Evolutionary conservation across 2,113 vertebrate genomes (phyloP), one percentile per base, ranked within the genome.

Genomic region (Arenaria interpres): DNA sequence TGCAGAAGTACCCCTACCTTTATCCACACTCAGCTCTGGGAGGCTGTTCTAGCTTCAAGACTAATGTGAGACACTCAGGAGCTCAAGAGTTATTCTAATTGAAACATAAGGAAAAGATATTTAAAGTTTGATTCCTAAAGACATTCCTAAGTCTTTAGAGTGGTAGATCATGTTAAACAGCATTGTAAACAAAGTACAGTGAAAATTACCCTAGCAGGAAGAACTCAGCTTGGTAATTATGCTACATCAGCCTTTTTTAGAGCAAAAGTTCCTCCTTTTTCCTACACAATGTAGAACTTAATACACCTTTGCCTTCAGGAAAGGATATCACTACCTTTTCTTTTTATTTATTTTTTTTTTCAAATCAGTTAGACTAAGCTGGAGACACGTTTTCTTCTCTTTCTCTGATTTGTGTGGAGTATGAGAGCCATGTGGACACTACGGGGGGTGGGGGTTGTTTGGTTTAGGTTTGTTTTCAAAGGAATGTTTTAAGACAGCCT

Each of bases 1-100:
- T 30, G 10, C 25, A 13, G 30, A 2, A 2, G 1, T 54, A 56
- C 0, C 4, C 14, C 6, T 9, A 8, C 12, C 3, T 67, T 71
- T 67, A 32, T 22, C 6, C 18, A 62, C 24, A 16, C 33, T 82
- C 30, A 63, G 9, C 14, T 79, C n/a, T 35, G 64, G 63, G 12
- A n/a, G 4, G 4, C 12, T 78, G 39, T 3, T 30, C 5, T 45
- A 69, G 15, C 16, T 48, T 69, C 45, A 62, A 37, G 62, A 41
- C 4, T 41, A 10, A 17, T 66, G 5, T 80, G 39, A 46, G 63
- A 63, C 15, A 56, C 35, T 69, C 10, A 35, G 35, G 13, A 46
- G 20, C 39, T 76, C 46, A 45, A 68, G 7, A 48, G 14, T 56
- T 7, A 28, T 46, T 63, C 9, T 68, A 3, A 37, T 7, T 68